Conservation (phyloP, 2,888 invertebrate species). For the Eupeodes latifasciatus region DNA sequence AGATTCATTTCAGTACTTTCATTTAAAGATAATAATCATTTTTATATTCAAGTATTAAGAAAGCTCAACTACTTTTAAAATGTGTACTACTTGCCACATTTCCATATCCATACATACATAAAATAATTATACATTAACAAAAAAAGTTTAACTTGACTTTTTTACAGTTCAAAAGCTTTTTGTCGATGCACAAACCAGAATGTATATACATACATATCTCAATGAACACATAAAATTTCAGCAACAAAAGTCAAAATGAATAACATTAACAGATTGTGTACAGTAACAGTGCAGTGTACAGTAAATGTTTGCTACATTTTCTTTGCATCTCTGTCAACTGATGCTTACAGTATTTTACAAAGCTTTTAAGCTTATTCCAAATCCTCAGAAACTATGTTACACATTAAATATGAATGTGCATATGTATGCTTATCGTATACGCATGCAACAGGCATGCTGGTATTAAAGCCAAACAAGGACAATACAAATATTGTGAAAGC, state of each 20-base stretch:
- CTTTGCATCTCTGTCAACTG: not conserved
- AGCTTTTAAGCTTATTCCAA: not conserved
- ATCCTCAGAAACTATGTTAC: not conserved
- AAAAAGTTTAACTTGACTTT: not conserved
- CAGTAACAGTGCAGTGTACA: not conserved
- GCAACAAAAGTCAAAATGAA: not conserved
- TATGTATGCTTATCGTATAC: not conserved
- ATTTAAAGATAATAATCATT: conserved; percentile 22
- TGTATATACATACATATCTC: not conserved
- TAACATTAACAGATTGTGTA: not conserved
- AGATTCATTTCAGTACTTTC: conserved; percentile 19
- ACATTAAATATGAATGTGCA: not conserved
- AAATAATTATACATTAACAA: not conserved
- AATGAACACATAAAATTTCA: not conserved
- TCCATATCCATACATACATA: not conserved
- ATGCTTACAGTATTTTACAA: not conserved
- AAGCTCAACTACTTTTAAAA: not conserved
- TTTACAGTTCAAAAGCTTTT: conserved; percentile 9
- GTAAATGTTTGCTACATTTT: not conserved
- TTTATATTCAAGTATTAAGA: conserved; percentile 6
- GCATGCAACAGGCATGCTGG: not conserved
- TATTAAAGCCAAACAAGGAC: not conserved
- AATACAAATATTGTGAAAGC: not conserved
- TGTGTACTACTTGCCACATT: not conserved
- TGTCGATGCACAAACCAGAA: conserved; percentile 2